Conservation (phyloP, 2,888 invertebrate genomes). For the Schizaphis graminum region DNA sequence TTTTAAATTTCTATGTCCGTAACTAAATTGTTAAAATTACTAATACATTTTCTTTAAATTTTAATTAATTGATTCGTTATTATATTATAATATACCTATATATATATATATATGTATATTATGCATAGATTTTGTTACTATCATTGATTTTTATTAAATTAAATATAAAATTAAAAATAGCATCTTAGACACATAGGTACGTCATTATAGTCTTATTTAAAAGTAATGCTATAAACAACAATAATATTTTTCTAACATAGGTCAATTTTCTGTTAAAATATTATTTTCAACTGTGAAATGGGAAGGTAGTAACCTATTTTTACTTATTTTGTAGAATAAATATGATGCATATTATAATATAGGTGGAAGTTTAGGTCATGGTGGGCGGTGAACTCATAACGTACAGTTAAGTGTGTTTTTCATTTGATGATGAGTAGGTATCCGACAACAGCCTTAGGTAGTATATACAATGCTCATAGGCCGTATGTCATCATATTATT, state of each 20-base stretch:
- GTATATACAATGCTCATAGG: neutral
- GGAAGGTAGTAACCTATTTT: neutral
- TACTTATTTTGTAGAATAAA: neutral
- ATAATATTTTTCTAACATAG: neutral
- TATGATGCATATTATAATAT: neutral
- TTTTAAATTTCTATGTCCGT: neutral
- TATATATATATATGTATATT: neutral
- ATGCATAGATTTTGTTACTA: neutral
- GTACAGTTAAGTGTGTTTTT: constrained; percentile 35
- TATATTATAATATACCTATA: neutral
- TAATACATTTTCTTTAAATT: neutral
- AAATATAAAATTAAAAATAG: neutral
- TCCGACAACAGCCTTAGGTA: neutral
- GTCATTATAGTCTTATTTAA: neutral
- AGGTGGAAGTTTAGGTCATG: neutral
- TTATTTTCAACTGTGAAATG: neutral
- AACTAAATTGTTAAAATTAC: neutral
- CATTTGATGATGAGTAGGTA: constrained; percentile 1
- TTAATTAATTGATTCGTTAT: neutral
- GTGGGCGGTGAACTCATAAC: constrained; percentile 28
- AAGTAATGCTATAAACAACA: neutral
- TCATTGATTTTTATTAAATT: neutral
- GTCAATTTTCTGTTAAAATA: neutral
- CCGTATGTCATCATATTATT: constrained; percentile 49
- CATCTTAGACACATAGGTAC: neutral